A percentile compares a stretch with the other conserved stretches of the same genome.
phyloP scores from a whole-genome alignment of 2,113 vertebrate genomes.

The Petromus typicus region DNA sequence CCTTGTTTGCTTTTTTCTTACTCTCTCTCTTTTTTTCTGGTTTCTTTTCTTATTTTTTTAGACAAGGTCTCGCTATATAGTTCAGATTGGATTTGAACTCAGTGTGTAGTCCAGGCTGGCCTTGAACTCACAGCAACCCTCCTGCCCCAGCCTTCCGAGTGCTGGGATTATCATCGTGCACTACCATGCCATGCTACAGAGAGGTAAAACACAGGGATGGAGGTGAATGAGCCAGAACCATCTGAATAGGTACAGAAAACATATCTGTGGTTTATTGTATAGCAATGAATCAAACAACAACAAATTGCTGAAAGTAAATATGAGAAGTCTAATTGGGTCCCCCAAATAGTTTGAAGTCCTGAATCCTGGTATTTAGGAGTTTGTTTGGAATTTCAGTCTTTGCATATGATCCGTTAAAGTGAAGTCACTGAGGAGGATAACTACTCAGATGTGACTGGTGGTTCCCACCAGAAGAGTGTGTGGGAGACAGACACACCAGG shows the following conservation, averaged over 20 bases:
- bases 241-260: not conserved
- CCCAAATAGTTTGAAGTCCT: not conserved
- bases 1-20: not conserved
- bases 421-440: not conserved
- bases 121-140: not conserved
- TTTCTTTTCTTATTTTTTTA: too few species aligned
- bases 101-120: not conserved
- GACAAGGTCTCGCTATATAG: not conserved
- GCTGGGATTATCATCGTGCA: not conserved
- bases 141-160: not conserved
- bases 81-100: not conserved
- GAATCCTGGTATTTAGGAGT: not conserved
- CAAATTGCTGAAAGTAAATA: not conserved
- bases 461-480: not conserved
- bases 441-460: not conserved
- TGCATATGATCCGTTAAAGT: not conserved
- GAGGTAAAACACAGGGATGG: not conserved
- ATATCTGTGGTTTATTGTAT: not conserved
- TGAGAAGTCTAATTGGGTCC: not conserved
- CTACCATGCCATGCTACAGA: not conserved
- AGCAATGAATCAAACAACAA: not conserved
- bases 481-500: not conserved
- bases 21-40: not conserved
- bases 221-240: not conserved
- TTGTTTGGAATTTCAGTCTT: slow-evolving; percentile 43